Evolutionary conservation across 37 sponge, comb jelly and placozoan species (phyloP).

Genomic region (Ephydatia muelleri): DNA sequence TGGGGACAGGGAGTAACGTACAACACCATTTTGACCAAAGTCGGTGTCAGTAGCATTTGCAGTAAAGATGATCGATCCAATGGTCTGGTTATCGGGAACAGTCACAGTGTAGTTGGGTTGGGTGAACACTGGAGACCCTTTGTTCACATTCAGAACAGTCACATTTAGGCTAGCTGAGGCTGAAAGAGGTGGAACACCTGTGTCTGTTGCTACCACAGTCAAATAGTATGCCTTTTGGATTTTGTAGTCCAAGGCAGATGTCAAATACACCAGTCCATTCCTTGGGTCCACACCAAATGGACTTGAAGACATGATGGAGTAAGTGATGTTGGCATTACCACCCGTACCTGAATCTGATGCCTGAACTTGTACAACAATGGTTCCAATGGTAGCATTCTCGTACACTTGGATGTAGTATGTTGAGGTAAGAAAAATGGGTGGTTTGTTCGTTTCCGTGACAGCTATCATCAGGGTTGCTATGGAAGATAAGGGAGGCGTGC

Average conservation of each 20-base stretch:
- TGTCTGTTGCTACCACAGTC: constrained; percentile 62
- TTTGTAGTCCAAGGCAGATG: neutral
- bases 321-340: constrained; percentile 32
- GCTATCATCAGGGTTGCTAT: constrained; percentile 29
- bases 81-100: constrained; percentile 41
- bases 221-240: neutral
- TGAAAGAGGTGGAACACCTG: constrained; percentile 52
- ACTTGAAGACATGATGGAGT: constrained; percentile 18
- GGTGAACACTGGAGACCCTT: constrained; percentile 59
- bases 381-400: constrained; percentile 34
- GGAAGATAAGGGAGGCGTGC: constrained; percentile 46
- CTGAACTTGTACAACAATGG: constrained; percentile 41
- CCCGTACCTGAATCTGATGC: constrained; percentile 62
- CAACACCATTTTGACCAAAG: constrained; percentile 40
- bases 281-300: constrained; percentile 35
- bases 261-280: neutral
- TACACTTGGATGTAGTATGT: constrained; percentile 30
- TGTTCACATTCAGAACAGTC: constrained; percentile 59
- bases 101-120: constrained; percentile 9
- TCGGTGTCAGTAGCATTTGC: constrained; percentile 62
- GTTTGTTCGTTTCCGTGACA: constrained; percentile 59
- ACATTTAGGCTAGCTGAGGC: constrained; percentile 50
- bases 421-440: constrained; percentile 37
- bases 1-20: constrained; percentile 17
- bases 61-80: constrained; percentile 24